Percentiles rank a stretch among this genome's conserved stretches.
Conservation (phyloP, 2,113 vertebrate genomes). For the Coreoperca whiteheadi region DNA sequence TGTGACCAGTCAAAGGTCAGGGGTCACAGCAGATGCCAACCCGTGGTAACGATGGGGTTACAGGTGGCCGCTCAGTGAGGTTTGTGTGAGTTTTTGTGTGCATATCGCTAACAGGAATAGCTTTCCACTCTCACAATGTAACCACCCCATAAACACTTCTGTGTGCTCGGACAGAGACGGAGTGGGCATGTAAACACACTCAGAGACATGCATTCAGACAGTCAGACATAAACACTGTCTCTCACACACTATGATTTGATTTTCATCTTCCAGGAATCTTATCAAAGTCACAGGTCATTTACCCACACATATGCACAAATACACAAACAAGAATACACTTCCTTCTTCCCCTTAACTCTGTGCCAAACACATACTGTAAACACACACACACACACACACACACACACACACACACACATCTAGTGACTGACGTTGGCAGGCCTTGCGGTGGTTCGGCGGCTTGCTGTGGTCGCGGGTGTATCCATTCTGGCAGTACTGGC, state of each 20-base stretch:
- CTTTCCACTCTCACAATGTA: slow-evolving; percentile 67
- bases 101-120: slow-evolving; percentile 66
- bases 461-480: slow-evolving; percentile 88
- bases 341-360: not conserved
- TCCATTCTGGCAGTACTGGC: slow-evolving; percentile 92
- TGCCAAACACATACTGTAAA: not conserved
- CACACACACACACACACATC: slow-evolving; percentile 44
- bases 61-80: slow-evolving; percentile 58
- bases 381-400: slow-evolving; percentile 6
- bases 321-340: not conserved
- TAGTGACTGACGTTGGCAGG: slow-evolving; percentile 89
- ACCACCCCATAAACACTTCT: slow-evolving; percentile 78
- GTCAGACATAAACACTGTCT: slow-evolving; percentile 23
- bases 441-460: slow-evolving; percentile 85
- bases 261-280: slow-evolving; percentile 28
- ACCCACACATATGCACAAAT: not conserved
- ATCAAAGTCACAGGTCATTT: not conserved
- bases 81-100: slow-evolving; percentile 30
- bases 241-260: slow-evolving; percentile 21
- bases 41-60: slow-evolving; percentile 60
- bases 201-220: slow-evolving; percentile 3
- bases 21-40: slow-evolving; percentile 74
- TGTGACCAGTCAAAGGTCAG: slow-evolving; percentile 80
- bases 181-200: not conserved
- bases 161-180: slow-evolving; percentile 13